Conservation (phyloP, 2,888 invertebrate genomes). For the Linnaemya tessellans region DNA sequence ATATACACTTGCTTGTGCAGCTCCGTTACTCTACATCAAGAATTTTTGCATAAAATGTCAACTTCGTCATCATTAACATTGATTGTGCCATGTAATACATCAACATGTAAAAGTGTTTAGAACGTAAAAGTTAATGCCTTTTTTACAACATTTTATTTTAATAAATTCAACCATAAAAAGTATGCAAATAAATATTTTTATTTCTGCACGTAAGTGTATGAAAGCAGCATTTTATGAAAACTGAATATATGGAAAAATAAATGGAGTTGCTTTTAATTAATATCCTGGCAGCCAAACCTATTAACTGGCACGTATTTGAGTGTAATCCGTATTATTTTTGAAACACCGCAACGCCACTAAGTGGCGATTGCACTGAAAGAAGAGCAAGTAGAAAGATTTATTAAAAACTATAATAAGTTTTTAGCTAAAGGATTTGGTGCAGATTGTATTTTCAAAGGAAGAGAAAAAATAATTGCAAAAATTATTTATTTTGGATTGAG, state of each 20-base stretch:
- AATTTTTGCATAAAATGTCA: slow-evolving; percentile 53
- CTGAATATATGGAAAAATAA: neutral
- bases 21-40: neutral
- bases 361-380: slow-evolving; percentile 30
- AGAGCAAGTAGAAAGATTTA: too few relatives aligned
- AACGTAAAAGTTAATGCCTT: slow-evolving; percentile 48
- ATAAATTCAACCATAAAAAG: slow-evolving; percentile 19
- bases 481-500: too few relatives aligned
- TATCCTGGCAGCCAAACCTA: slow-evolving; percentile 36
- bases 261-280: slow-evolving; percentile 51
- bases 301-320: neutral
- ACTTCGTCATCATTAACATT: slow-evolving; percentile 71
- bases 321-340: neutral
- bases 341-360: neutral
- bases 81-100: slow-evolving; percentile 69
- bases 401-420: too few relatives aligned
- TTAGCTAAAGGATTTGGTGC: too few relatives aligned
- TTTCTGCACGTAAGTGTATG: neutral
- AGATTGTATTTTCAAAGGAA: too few relatives aligned
- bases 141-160: slow-evolving; percentile 27
- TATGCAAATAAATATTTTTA: slow-evolving; percentile 40
- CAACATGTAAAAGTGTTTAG: slow-evolving; percentile 62
- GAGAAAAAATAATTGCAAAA: too few relatives aligned
- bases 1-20: slow-evolving; percentile 21
- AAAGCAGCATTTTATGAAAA: slow-evolving; percentile 2